Conservation (phyloP, 2,113 vertebrate species). For the Pandion haliaetus region DNA sequence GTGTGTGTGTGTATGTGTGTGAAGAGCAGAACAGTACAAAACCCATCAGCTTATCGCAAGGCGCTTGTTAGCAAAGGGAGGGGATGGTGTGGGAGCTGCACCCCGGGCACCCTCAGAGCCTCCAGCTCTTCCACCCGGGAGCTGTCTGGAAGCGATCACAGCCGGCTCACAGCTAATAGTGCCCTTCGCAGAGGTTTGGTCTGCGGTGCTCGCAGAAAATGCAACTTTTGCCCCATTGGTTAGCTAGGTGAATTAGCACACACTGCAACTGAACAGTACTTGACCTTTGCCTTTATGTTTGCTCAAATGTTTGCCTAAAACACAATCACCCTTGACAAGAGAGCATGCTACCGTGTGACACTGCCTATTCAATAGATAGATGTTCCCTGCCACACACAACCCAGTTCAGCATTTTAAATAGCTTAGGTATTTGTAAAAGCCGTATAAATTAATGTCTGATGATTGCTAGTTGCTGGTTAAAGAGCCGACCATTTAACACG, state of each 20-base stretch:
- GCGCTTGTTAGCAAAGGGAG: background rate
- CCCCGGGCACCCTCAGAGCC: background rate
- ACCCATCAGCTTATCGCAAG: background rate
- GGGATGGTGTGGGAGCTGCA: background rate
- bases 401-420: constrained; percentile 79
- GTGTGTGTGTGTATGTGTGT: no score
- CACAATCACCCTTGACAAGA: constrained; percentile 96
- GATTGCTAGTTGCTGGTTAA: constrained; percentile 75
- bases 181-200: constrained; percentile 46
- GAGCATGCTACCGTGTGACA: constrained; percentile 93
- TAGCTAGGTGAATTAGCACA: constrained; percentile 93
- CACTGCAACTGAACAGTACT: constrained; percentile 96
- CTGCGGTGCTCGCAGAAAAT: constrained; percentile 69
- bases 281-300: constrained; percentile 99
- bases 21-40: background rate
- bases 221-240: constrained; percentile 89
- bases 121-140: constrained; percentile 11
- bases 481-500: constrained; percentile 53
- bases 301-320: constrained; percentile 98
- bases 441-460: constrained; percentile 79
- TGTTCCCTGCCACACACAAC: constrained; percentile 86
- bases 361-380: constrained; percentile 92
- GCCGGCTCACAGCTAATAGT: constrained; percentile 34
- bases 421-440: constrained; percentile 86
- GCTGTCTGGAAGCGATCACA: constrained; percentile 7